Conservation (phyloP, 2,113 vertebrate species). For the Anolis sagrei region DNA sequence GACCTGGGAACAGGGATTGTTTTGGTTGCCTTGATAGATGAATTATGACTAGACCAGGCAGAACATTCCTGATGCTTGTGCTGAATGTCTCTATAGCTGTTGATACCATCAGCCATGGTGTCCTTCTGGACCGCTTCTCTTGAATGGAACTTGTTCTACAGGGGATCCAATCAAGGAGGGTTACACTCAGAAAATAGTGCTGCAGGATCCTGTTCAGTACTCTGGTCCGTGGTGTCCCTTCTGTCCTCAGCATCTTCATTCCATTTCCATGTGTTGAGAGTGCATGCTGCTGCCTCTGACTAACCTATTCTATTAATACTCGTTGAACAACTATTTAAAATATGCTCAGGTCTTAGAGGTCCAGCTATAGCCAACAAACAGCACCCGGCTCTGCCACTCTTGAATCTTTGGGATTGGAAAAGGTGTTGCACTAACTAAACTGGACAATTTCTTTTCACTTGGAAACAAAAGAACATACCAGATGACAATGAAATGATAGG, state of each 20-base stretch:
- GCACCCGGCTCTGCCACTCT: conserved; percentile 31
- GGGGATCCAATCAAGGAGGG: too few species aligned
- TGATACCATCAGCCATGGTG: too few species aligned
- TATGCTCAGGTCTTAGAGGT: conserved; percentile 47
- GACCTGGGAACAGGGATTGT: too few species aligned
- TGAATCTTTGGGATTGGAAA: conserved; percentile 60
- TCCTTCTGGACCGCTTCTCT: too few species aligned
- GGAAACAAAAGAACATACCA: conserved; percentile 53
- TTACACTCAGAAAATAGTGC: too few species aligned
- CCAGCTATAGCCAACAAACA: conserved; percentile 51
- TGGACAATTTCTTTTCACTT: conserved; percentile 57
- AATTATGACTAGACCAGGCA: too few species aligned
- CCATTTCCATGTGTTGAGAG: conserved; percentile 41
- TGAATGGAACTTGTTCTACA: too few species aligned
- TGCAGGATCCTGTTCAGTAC: too few species aligned
- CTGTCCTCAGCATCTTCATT: conserved; percentile 2
- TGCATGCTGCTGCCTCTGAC: conserved; percentile 45
- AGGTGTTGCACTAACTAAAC: conserved; percentile 67
- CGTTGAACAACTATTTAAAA: conserved; percentile 64
- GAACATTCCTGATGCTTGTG: too few species aligned
- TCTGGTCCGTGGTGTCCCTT: too few species aligned
- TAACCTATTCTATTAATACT: conserved; percentile 59
- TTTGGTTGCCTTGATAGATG: too few species aligned
- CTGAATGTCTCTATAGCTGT: too few species aligned
- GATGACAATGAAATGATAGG: conserved; percentile 41